Evolutionary conservation across 2,888 invertebrate genomes (phyloP).

Genomic region (Caenorhabditis japonica): DNA sequence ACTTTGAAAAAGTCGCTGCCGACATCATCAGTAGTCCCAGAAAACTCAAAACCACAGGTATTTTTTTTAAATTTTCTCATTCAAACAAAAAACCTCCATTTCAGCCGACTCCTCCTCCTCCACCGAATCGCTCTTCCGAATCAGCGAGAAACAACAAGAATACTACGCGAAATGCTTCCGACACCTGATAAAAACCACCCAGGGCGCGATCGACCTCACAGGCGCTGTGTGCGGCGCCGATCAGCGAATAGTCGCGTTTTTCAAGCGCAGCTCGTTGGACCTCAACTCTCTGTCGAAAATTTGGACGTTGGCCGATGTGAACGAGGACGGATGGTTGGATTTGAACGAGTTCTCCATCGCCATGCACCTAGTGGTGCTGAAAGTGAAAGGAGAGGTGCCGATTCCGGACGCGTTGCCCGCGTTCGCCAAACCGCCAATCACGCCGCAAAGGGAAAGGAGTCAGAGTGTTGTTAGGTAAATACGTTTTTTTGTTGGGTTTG

Average conservation of each 20-base stretch:
- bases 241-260: constrained; percentile 72
- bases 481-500: constrained; percentile 1
- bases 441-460: constrained; percentile 15
- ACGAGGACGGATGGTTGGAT: constrained; percentile 77
- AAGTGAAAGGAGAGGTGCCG: constrained; percentile 72
- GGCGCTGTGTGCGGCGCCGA: constrained; percentile 73
- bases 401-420: constrained; percentile 69
- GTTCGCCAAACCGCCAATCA: constrained; percentile 27
- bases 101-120: constrained; percentile 25
- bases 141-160: constrained; percentile 72
- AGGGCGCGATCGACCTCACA: constrained; percentile 54
- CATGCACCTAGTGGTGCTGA: constrained; percentile 77
- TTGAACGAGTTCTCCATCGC: constrained; percentile 74
- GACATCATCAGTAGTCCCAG: constrained; percentile 65
- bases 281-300: constrained; percentile 66
- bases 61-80: constrained; percentile 1
- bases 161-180: constrained; percentile 75
- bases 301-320: constrained; percentile 77
- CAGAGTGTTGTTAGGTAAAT: constrained; percentile 1
- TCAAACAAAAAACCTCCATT: constrained; percentile 5
- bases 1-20: constrained; percentile 64
- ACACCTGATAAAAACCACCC: constrained; percentile 66
- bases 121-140: constrained; percentile 63
- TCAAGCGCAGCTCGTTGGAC: constrained; percentile 69
- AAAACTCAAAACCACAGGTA: constrained; percentile 33